These are phyloP conservation scores for Bujurquina vittata DNA, from an alignment of 2,113 vertebrate genomes.

Conservation along the genomic window DNA sequence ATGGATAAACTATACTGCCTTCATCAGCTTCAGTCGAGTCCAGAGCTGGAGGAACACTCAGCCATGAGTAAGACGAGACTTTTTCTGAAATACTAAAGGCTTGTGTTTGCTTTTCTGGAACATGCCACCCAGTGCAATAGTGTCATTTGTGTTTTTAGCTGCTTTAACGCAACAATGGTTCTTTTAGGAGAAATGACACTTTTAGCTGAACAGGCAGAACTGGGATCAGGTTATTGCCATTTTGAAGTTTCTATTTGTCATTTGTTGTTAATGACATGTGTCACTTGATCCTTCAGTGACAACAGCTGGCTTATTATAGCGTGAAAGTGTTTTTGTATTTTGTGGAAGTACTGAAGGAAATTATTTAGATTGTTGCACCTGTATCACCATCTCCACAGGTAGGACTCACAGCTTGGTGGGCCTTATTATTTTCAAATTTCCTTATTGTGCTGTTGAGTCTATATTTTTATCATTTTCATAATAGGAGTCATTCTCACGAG, in stretches of 20 bases:
- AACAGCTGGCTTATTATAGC: background rate
- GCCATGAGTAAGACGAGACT: background rate
- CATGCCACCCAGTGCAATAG: background rate
- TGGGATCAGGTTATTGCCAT: background rate
- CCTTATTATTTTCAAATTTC: conserved; percentile 76
- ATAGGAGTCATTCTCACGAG: background rate
- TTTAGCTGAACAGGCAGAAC: background rate
- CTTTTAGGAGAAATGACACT: background rate
- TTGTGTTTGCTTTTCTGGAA: background rate
- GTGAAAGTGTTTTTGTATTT: background rate
- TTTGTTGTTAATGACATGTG: background rate
- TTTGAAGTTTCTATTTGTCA: background rate
- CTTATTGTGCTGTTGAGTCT: background rate
- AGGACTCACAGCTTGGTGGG: background rate
- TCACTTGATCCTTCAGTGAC: background rate
- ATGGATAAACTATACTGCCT: conserved; percentile 70
- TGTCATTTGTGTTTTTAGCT: background rate
- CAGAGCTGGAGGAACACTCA: conserved; percentile 36
- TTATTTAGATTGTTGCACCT: background rate
- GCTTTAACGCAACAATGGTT: background rate
- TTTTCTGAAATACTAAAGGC: background rate
- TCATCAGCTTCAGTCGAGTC: conserved; percentile 63
- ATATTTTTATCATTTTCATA: conserved; percentile 11
- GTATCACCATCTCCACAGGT: background rate
- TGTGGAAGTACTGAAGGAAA: background rate